phyloP scores from a whole-genome alignment of 2,113 vertebrate genomes.

The Gobiocypris rarus region DNA sequence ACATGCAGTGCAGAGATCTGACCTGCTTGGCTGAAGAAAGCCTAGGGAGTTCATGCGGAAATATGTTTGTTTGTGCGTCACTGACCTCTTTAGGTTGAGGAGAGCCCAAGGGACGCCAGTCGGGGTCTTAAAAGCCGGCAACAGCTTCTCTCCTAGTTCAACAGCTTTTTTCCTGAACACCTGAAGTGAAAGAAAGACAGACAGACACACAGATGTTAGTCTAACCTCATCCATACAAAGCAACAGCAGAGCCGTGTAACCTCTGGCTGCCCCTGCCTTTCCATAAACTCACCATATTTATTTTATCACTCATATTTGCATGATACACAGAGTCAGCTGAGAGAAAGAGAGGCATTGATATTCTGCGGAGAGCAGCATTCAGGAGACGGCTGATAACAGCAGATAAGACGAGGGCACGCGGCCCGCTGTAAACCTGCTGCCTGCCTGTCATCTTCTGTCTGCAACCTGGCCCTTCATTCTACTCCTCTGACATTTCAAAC shows the following conservation, averaged over 20 bases:
- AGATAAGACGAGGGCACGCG: conserved; percentile 52
- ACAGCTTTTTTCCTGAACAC: conserved; percentile 92
- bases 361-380: conserved; percentile 26
- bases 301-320: conserved; percentile 39
- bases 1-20: conserved; percentile 8
- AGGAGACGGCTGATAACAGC: conserved; percentile 52
- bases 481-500: conserved; percentile 37
- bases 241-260: conserved; percentile 3
- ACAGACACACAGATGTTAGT: conserved; percentile 17
- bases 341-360: conserved; percentile 30
- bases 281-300: conserved; percentile 16
- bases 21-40: conserved; percentile 29
- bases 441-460: conserved; percentile 45
- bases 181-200: conserved; percentile 71
- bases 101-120: conserved; percentile 98
- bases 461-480: conserved; percentile 29
- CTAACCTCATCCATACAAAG: conserved; percentile 22
- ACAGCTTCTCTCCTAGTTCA: conserved; percentile 93
- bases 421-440: conserved; percentile 47
- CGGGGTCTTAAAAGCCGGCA: conserved; percentile 96
- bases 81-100: conserved; percentile 97
- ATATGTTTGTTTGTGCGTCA: conserved; percentile 31
- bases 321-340: conserved; percentile 31
- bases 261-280: conserved; percentile 24
- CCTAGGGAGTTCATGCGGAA: conserved; percentile 1